These are phyloP conservation scores for Charanyca ferruginea DNA, from an alignment of 2,888 invertebrate genomes.

Conservation along the genomic window DNA sequence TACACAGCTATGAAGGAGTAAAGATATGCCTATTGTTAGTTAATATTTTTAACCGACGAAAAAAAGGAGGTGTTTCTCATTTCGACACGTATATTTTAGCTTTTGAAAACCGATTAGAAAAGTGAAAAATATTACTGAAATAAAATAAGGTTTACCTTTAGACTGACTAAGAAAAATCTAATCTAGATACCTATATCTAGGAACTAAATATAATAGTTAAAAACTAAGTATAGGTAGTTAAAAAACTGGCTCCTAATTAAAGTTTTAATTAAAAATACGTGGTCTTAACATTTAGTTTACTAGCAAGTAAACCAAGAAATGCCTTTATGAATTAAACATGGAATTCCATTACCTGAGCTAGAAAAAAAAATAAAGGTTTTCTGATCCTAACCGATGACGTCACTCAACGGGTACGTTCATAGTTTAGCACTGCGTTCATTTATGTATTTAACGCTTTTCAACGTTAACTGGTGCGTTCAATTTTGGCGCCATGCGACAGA, in stretches of 20 bases:
- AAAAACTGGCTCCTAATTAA: background rate
- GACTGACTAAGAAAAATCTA: background rate
- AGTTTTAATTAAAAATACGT: constrained; percentile 19
- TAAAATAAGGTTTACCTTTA: background rate
- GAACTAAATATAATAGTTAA: too few species aligned
- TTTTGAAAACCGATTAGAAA: background rate
- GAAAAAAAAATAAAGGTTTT: constrained; percentile 15
- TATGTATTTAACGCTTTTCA: constrained; percentile 49
- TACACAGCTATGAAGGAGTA: background rate
- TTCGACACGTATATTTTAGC: too few species aligned
- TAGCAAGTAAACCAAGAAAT: constrained; percentile 6
- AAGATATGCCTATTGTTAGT: background rate
- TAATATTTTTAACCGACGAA: too few species aligned
- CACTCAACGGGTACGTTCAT: constrained; percentile 43
- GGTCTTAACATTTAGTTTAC: background rate
- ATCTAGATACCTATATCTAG: too few species aligned
- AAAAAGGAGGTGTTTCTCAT: too few species aligned
- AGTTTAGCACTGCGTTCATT: constrained; percentile 36
- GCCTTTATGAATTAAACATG: constrained; percentile 17
- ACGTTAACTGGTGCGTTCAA: constrained; percentile 61
- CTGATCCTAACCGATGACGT: constrained; percentile 40
- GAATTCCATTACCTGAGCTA: background rate
- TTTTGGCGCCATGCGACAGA: constrained; percentile 64
- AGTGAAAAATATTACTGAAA: too few species aligned
- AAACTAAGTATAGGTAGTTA: background rate